A percentile compares a stretch with the other conserved stretches of the same genome.
These are phyloP conservation scores for Sciurus niger DNA, from an alignment of 2,113 vertebrate genomes.

Conservation along the genomic window DNA sequence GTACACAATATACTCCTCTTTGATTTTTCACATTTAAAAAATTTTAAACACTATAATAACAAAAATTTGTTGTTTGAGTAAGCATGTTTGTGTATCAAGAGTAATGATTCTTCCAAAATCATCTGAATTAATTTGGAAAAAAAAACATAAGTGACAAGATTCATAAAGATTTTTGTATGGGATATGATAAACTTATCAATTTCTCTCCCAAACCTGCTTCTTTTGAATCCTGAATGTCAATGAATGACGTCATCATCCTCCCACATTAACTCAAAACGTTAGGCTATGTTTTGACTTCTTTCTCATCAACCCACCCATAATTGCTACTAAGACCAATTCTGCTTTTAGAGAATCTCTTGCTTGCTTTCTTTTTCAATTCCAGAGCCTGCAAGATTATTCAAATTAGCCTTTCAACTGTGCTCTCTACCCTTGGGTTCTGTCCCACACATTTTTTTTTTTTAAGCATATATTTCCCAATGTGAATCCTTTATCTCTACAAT, in stretches of 20 bases:
- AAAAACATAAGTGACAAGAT: not conserved
- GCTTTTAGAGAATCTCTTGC: conserved; percentile 13
- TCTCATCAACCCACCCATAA: not conserved
- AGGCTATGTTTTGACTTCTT: conserved; percentile 65
- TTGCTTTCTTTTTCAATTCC: not conserved
- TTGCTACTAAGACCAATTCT: not conserved
- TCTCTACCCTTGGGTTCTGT: not conserved
- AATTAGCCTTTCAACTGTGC: not conserved
- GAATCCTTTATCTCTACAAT: not conserved
- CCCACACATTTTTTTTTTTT: not conserved
- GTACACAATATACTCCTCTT: not conserved
- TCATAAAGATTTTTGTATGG: not conserved
- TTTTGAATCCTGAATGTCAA: not conserved
- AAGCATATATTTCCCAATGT: not conserved
- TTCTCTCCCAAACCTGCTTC: not conserved
- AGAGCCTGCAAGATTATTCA: not conserved
- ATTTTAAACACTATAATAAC: conserved; percentile 32
- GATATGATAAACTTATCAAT: not conserved
- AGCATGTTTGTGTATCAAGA: not conserved
- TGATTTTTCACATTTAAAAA: conserved; percentile 3
- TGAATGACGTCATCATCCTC: not conserved
- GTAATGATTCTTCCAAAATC: not conserved
- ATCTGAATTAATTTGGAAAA: conserved; percentile 19
- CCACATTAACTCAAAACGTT: conserved; percentile 11
- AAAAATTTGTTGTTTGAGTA: not conserved